Conservation (phyloP, 2,113 vertebrate genomes). For the Lichenostomus cassidix region DNA sequence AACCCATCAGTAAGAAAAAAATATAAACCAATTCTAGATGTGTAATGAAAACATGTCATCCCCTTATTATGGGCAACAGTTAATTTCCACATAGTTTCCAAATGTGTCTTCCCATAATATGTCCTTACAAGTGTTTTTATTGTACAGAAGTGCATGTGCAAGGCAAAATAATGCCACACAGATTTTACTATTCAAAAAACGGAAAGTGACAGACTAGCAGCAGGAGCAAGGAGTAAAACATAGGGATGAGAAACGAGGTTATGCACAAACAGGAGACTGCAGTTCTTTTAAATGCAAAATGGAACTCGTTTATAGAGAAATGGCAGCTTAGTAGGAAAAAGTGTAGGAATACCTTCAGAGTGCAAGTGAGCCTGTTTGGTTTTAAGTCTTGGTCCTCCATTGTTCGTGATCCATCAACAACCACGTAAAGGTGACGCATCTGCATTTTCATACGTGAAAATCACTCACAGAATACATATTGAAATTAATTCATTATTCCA, state of each 20-base stretch:
- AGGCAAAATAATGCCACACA: background rate
- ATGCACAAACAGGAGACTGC: background rate
- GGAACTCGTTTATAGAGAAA: background rate
- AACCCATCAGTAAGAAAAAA: background rate
- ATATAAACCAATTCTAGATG: background rate
- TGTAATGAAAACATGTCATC: background rate
- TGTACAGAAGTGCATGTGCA: background rate
- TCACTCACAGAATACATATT: background rate
- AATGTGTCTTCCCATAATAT: background rate
- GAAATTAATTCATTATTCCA: background rate
- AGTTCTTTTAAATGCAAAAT: background rate
- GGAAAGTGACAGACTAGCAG: background rate
- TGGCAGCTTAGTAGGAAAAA: background rate
- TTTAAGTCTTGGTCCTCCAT: constrained; percentile 99
- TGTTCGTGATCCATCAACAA: constrained; percentile 91
- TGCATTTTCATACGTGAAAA: constrained; percentile 46
- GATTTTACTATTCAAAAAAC: background rate
- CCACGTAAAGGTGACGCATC: constrained; percentile 96
- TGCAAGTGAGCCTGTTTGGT: constrained; percentile 88
- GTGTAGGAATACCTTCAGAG: constrained; percentile 83
- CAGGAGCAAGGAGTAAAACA: background rate
- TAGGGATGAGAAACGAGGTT: background rate
- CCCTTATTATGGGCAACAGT: background rate
- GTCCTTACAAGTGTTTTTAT: background rate
- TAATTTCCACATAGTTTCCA: background rate